Evolutionary conservation across 2,888 invertebrate genomes (phyloP).

Genomic region (Thysanoteuthis rhombus): DNA sequence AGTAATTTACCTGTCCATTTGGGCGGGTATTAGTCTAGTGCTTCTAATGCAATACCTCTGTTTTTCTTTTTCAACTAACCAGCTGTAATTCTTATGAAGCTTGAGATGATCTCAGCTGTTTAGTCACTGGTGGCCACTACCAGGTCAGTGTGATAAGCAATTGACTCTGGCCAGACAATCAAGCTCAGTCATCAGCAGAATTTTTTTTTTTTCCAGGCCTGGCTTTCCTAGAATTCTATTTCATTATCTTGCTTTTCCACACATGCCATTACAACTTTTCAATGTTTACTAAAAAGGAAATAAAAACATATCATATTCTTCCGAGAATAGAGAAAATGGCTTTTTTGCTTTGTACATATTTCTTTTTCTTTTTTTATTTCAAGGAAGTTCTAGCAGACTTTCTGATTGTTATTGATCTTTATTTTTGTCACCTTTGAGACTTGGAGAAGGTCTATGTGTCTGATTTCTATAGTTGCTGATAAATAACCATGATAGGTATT

Average conservation of each 20-base stretch:
- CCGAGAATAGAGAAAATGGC: neutral
- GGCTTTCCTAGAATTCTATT: neutral
- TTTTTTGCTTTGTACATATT: neutral
- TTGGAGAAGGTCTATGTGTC: no score
- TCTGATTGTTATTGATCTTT: neutral
- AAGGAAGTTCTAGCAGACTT: neutral
- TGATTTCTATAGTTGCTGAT: neutral
- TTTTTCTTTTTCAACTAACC: neutral
- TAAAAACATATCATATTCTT: neutral
- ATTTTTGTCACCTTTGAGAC: neutral
- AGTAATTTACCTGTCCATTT: no score
- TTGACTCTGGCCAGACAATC: neutral
- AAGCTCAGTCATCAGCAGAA: neutral
- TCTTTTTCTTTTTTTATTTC: no score
- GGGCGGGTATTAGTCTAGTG: no score
- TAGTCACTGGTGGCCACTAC: neutral
- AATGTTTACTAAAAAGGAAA: neutral
- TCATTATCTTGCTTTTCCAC: neutral
- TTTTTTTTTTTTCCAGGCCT: neutral
- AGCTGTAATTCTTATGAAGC: neutral
- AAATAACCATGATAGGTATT: neutral
- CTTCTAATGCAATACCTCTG: no score
- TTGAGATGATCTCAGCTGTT: neutral
- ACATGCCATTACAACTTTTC: neutral
- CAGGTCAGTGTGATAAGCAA: neutral